Base-by-base conservation (phyloP, 1,140 invertebrate species). In the Pseudobourletiella spinata region DNA sequence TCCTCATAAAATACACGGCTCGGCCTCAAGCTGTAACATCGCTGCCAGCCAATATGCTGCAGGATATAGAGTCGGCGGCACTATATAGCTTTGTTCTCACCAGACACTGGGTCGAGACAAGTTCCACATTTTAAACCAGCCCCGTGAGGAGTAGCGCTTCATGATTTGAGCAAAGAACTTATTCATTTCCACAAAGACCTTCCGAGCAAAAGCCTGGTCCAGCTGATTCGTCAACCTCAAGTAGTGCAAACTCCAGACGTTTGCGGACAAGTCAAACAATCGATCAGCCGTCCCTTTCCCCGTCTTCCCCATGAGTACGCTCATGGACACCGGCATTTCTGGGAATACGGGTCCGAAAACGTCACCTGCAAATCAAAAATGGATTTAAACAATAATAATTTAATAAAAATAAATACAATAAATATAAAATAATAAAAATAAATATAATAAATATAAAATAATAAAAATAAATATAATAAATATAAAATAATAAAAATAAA, bases 231-330 rank as follows among this genome's bases (percentile, higher is more conserved):
- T 82, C 1, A 79, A 71, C 32, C 82, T 74, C 43, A 83, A 74
- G 69, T 84, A 84, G 67, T 78, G 77, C 11, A 85, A 72, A 3
- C 77, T 80, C 70, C 79, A 78, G 2, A 84, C 68, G 70, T 81
- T 83, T 55, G 77, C 77, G 1, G 77, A 81, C 63, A 85, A 80
- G 71, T 83, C 82, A 71, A 82, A 84, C 39, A 82, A 71, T 54
- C 75, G 75, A 61, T 78, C 76, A 64, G 82, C 81, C 1, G 76
- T 75, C 14, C 76, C 76, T 67, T 75, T 73, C 0, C 74, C 67
- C 11, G 71, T 61, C 59, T 70, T 70, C 16, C 71, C 66, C 8
- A 77, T 57, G 2, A 75, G 51, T 22, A 46, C 57, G n/a, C 63
- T 46, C 55, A 71, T 69, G 1, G 64, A 73, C 1, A 72, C 48